Evolutionary conservation across 30 jellyfish, hydroid and myxozoan species (phyloP), one percentile per base, ranked within the genome.

Genomic region (Hydractinia echinata): DNA sequence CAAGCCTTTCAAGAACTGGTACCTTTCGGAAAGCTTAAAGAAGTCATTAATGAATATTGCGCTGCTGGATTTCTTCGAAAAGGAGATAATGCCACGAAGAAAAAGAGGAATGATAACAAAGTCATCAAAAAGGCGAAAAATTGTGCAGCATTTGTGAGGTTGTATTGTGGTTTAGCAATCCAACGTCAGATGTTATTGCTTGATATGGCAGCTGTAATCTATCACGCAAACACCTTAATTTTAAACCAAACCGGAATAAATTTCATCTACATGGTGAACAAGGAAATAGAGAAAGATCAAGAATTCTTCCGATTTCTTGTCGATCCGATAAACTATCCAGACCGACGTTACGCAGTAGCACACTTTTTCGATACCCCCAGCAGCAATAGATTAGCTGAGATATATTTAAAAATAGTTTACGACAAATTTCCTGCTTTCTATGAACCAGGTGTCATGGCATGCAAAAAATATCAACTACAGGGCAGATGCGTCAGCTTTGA

Each of bases 151-250:
- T 62, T 62, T 62, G 30, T 62, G 30, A 39, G 73, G 8, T 62
- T 62, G 73, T 62, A 62, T 62, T 62, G 73, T 10, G 30, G 30
- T 10, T 62, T 62, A 50, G 73, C 73, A 39, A 62, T 62, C 73
- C 73, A 62, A 62, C 16, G 73, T 6, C 16, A 62, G 30, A 6
- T 62, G 10, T 10, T 62, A 10, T 10, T 62, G 10, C 73, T 62
- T 5, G 73, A 62, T 62, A 62, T 62, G 16, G 73, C 73, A 62
- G 16, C 73, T 62, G 73, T 62, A 6, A 39, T 62, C 10, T n/a
- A n/a, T n/a, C n/a, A n/a, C n/a, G 30, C 50, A 15, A 62, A 62
- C 30, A 62, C 16, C 73, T 39, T 15, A 6, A 7, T 15, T 62
- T 62, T 62, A 62, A 62, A 62, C 8, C 7, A 50, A 62, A 50